Evolutionary conservation across 2,888 invertebrate species (phyloP).

Genomic region (Eucera pruinosa): DNA sequence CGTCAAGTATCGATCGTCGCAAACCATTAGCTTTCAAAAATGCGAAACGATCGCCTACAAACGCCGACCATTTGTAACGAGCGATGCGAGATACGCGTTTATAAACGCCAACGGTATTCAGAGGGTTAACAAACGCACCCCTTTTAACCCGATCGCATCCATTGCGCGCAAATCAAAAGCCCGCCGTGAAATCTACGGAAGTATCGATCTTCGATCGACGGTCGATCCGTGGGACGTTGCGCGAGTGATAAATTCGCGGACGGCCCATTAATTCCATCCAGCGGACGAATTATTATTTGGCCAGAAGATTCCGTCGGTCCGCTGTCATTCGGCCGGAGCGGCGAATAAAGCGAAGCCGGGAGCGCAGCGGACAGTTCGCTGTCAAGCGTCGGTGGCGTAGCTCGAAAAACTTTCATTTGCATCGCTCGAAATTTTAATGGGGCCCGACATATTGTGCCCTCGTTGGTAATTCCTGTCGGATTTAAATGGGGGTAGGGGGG

Average conservation of each 20-base stretch:
- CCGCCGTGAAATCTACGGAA: background rate
- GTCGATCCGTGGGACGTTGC: slow-evolving; percentile 15
- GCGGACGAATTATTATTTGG: slow-evolving; percentile 62
- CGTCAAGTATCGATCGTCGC: no score
- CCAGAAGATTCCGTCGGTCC: slow-evolving; percentile 29
- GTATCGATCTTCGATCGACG: background rate
- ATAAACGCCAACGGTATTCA: no score
- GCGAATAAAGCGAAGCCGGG: slow-evolving; percentile 52
- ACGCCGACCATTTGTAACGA: no score
- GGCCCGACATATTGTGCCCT: slow-evolving; percentile 69
- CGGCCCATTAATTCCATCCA: slow-evolving; percentile 63
- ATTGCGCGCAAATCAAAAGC: no score
- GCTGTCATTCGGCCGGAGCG: slow-evolving; percentile 57
- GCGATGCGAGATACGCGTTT: no score
- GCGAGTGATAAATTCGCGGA: slow-evolving; percentile 52
- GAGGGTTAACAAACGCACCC: no score
- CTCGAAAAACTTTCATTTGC: slow-evolving; percentile 74
- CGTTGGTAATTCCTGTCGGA: slow-evolving; percentile 73
- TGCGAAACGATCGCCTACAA: no score
- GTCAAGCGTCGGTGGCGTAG: slow-evolving; percentile 65
- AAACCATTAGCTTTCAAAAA: no score
- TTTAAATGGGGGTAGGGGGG: no score
- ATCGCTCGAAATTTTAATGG: slow-evolving; percentile 73
- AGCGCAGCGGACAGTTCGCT: slow-evolving; percentile 55
- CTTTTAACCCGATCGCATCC: no score